Base-by-base conservation (phyloP, 2,797 vertebrate species). In the Labroides dimidiatus region DNA sequence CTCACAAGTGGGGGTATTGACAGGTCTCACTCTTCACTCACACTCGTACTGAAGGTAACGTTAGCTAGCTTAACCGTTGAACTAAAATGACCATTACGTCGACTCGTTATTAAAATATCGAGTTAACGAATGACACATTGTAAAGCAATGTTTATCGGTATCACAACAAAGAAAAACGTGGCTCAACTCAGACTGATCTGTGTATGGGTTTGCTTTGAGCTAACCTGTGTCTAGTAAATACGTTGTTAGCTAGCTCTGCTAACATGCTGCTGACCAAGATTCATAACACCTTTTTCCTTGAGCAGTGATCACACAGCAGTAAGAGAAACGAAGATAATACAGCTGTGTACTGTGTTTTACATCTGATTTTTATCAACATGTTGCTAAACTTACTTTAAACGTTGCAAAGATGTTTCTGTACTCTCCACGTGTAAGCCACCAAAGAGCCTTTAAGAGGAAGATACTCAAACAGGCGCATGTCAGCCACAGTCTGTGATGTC, bases 371-470 rank as follows among this genome's bases (percentile, higher is more conserved):
- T 13, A 39, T 14, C 1, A 39, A 12, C 10, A 39, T 39, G 6
- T 2, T 2, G 37, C 1, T 2, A 13, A 12, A 3, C 3, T 79
- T 84, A 91, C 89, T 78, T 81, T 83, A 37, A 70, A 33, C 4
- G 37, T 49, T 4, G 30, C n/a, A 52, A 5, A 55, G 2, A 47
- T n/a, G 9, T 24, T 57, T 55, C 51, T 16, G 16, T 45, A 10
- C 27, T 50, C 44, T 42, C 75, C 88, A 92, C 89, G 90, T 91
- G 88, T 70, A 10, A 37, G 24, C 0, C 4, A 39, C 41, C 72
- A 2, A 14, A 89, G 77, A 91, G 53, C 36, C 45, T 89, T n/a
- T 33, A 24, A 9, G 4, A 10, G 39, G 39, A 1, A 14, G 86
- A 78, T 47, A 0, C 1, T 10, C 56, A 44, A n/a, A 1, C 0